Percentiles rank a stretch among this genome's conserved stretches.
Conservation (phyloP, 2,113 vertebrate species). For the Stigmatopora argus region DNA sequence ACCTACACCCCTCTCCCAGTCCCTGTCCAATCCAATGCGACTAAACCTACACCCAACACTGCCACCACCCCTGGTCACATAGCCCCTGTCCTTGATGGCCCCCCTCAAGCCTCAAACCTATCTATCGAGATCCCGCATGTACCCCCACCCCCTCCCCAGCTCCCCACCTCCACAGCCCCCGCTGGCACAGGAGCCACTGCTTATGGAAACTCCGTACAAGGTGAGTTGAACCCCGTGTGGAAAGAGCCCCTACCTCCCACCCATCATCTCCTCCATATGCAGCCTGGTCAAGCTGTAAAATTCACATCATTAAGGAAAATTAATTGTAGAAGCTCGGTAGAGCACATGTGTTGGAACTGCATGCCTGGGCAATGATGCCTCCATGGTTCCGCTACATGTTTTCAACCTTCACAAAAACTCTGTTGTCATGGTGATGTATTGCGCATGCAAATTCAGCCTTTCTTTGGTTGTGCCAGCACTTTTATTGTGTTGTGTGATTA, state of each 20-base stretch:
- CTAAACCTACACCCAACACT: slow-evolving; percentile 72
- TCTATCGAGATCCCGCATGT: slow-evolving; percentile 82
- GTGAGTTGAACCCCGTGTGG: slow-evolving; percentile 76
- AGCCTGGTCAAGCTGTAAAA: background rate
- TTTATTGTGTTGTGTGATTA: background rate
- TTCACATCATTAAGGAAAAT: background rate
- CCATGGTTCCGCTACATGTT: background rate
- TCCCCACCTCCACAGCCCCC: slow-evolving; percentile 78
- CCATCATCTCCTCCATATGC: slow-evolving; percentile 10
- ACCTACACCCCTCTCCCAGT: slow-evolving; percentile 49
- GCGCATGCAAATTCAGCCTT: slow-evolving; percentile 1
- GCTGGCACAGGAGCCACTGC: slow-evolving; percentile 81
- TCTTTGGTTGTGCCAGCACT: background rate
- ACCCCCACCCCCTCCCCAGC: slow-evolving; percentile 88
- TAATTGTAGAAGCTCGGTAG: background rate
- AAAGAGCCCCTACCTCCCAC: slow-evolving; percentile 5
- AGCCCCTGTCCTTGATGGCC: slow-evolving; percentile 66
- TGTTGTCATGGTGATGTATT: background rate
- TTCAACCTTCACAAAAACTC: slow-evolving; percentile 4
- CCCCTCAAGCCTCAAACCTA: slow-evolving; percentile 54
- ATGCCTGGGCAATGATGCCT: background rate
- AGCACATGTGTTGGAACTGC: background rate
- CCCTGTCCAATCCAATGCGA: slow-evolving; percentile 73
- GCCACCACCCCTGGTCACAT: slow-evolving; percentile 64
- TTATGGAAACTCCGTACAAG: slow-evolving; percentile 85